Percentiles rank a stretch among this genome's conserved stretches.
These are phyloP conservation scores for Ctenomys sociabilis DNA, from an alignment of 2,113 vertebrate genomes.

Conservation along the genomic window DNA sequence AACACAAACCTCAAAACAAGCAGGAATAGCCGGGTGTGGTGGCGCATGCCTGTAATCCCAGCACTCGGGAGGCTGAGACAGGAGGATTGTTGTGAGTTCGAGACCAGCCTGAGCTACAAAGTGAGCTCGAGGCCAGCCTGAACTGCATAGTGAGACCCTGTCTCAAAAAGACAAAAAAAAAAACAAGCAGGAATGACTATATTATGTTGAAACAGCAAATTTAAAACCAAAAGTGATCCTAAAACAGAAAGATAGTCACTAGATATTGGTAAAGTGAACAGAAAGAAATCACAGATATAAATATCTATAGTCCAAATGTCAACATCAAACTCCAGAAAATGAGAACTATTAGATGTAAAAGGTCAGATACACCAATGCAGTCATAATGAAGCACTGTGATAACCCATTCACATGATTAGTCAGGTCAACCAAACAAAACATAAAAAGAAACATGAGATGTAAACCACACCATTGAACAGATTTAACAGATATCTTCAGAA, in stretches of 20 bases:
- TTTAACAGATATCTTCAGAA: not conserved
- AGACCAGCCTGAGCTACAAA: too few relatives aligned
- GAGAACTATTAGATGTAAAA: not conserved
- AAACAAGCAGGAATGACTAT: not conserved
- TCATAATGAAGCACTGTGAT: not conserved
- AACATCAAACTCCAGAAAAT: not conserved
- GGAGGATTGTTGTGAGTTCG: too few relatives aligned
- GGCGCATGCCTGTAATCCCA: too few relatives aligned
- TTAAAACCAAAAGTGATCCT: not conserved
- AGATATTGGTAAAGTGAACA: not conserved
- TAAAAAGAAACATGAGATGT: not conserved
- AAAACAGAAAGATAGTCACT: not conserved
- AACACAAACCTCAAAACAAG: not conserved
- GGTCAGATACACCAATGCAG: not conserved
- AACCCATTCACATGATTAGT: not conserved
- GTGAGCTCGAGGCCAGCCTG: too few relatives aligned
- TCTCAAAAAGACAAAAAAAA: too few relatives aligned
- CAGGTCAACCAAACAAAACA: not conserved
- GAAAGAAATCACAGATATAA: not conserved
- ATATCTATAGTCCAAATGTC: not conserved
- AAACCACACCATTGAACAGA: not conserved
- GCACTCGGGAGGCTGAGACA: too few relatives aligned
- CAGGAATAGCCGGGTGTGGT: too few relatives aligned
- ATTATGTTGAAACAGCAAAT: not conserved
- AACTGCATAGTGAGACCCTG: too few relatives aligned